Evolutionary conservation across 1,140 invertebrate species (phyloP), one percentile per base, ranked within the genome.

Genomic region (Paralvinella palmiformis): DNA sequence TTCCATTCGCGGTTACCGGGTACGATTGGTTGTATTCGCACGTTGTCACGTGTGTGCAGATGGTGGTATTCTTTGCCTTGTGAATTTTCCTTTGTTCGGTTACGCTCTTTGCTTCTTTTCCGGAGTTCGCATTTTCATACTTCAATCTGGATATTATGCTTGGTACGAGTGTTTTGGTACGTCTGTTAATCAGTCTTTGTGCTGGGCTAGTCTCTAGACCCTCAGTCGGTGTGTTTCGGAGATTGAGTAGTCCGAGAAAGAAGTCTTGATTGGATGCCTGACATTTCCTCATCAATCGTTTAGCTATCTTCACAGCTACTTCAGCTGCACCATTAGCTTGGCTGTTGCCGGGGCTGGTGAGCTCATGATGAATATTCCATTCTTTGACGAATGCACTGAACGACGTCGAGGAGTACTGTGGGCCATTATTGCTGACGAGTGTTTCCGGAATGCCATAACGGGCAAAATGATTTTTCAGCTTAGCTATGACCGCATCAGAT

Each of bases 371-470:
- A n/a, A 41, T 10, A n/a, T 41, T n/a, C 37, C 37, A 41, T n/a
- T 41, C 37, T n/a, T 41, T n/a, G 10, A n/a, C 37, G 37, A 41
- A 41, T 41, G 10, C n/a, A 10, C 10, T n/a, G n/a, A 41, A 41
- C 10, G 10, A n/a, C 10, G n/a, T 10, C 10, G 13, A 7, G 50
- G 59, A 3, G 33, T 55, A 62, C 24, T 66, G 50, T n/a, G 65
- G 61, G 15, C 65, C 61, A 33, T 50, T 50, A 58, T 66, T 61
- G 29, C 45, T 55, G 3, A 66, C 32, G 5, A 66, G 20, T 13
- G 31, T 33, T 24, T 62, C 61, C 4, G 65, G 65, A 10, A 59
- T 66, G 27, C 65, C 60, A 35, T 57, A 48, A 48, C 65, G 5
- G 6, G 55, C 52, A 31, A 66, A 66, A 10, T 57, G 35, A 56